Conservation (phyloP, 2,888 invertebrate species). For the Cotesia congregata region DNA sequence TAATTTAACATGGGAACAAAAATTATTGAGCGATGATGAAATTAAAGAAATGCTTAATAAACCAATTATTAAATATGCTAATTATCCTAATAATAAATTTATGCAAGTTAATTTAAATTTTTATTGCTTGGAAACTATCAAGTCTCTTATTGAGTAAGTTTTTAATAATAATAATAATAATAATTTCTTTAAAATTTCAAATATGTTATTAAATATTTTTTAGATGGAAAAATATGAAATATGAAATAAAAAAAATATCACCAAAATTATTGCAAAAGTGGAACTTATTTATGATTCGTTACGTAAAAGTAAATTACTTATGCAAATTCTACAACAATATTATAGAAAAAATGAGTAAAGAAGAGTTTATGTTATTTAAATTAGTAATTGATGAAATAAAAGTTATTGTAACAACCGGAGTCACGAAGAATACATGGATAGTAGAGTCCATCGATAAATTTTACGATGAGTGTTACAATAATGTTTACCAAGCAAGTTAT, state of each 20-base stretch:
- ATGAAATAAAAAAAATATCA: constrained; percentile 44
- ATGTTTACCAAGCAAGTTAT: constrained; percentile 12
- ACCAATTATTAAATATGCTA: constrained; percentile 41
- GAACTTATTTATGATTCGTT: constrained; percentile 41
- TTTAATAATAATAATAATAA: neutral
- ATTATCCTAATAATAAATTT: constrained; percentile 24
- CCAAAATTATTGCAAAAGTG: constrained; percentile 44
- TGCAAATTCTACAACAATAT: constrained; percentile 77
- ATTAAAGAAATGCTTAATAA: constrained; percentile 34
- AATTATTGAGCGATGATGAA: constrained; percentile 23
- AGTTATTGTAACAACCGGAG: constrained; percentile 79
- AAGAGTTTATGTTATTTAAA: constrained; percentile 82
- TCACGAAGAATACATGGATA: constrained; percentile 79
- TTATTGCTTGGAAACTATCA: constrained; percentile 38
- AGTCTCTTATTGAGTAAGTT: constrained; percentile 39
- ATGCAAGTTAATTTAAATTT: constrained; percentile 43
- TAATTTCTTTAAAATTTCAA: no score
- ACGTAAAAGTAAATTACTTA: constrained; percentile 41
- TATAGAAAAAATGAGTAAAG: constrained; percentile 78
- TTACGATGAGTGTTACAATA: constrained; percentile 74
- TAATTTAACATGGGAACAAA: constrained; percentile 46
- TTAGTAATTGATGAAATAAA: constrained; percentile 60
- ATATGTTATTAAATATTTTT: neutral
- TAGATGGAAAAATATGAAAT: constrained; percentile 48
- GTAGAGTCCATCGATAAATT: constrained; percentile 79